A percentile compares a stretch with the other conserved stretches of the same genome.
phyloP scores from a whole-genome alignment of 2,797 vertebrate species.

The Cossypha dichroa region DNA sequence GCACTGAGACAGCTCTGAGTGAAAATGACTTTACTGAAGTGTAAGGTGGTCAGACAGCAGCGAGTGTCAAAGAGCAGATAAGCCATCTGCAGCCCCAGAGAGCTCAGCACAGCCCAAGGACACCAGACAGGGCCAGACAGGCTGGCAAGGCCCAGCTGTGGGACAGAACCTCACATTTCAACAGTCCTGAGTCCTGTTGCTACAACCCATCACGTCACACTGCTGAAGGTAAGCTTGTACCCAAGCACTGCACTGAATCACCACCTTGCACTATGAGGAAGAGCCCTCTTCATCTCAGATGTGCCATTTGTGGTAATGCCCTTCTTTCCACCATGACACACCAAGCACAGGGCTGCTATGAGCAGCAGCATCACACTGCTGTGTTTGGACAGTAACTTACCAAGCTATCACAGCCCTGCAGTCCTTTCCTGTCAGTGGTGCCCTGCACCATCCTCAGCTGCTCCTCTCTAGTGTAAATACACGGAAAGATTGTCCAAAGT shows the following conservation, averaged over 20 bases:
- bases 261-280: not conserved
- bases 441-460: not conserved
- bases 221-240: not conserved
- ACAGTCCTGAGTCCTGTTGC: no score
- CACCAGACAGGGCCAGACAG: not conserved
- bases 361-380: not conserved
- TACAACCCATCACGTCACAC: rapidly evolving
- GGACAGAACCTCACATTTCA: rapidly evolving
- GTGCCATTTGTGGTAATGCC: not conserved
- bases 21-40: not conserved
- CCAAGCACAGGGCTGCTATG: not conserved
- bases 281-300: not conserved
- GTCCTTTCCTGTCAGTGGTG: not conserved
- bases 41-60: not conserved
- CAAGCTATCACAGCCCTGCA: not conserved
- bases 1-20: rapidly evolving
- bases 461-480: not conserved
- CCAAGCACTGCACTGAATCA: not conserved
- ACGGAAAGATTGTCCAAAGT: not conserved
- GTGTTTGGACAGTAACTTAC: not conserved
- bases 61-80: rapidly evolving
- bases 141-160: rapidly evolving
- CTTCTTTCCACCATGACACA: rapidly evolving
- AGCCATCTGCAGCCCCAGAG: not conserved
- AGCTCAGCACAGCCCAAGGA: no score